A percentile compares a stretch with the other conserved stretches of the same genome.
phyloP scores from a whole-genome alignment of 2,797 vertebrate species.

The Podarcis lilfordi region DNA sequence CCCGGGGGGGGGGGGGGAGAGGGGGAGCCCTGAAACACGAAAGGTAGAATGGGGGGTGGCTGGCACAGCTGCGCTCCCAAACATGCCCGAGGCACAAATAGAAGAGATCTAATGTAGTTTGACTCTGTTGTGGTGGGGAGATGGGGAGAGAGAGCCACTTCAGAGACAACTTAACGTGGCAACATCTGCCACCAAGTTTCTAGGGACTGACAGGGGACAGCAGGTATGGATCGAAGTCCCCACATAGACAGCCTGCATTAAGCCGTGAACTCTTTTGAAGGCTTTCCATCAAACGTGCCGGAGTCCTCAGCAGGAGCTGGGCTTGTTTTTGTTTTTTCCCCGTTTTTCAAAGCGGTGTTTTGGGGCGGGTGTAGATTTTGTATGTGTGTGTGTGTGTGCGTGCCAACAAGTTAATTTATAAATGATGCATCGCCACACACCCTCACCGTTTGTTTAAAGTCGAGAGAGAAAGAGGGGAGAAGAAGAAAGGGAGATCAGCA shows the following conservation, averaged over 20 bases:
- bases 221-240: constrained; percentile 88
- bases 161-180: constrained; percentile 89
- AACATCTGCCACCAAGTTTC: constrained; percentile 96
- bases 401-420: constrained; percentile 84
- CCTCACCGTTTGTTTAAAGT: constrained; percentile 46
- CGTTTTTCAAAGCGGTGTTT: constrained; percentile 85
- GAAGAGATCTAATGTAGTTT: constrained; percentile 91
- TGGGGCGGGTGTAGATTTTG: constrained; percentile 59
- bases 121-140: constrained; percentile 90
- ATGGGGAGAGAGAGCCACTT: constrained; percentile 89
- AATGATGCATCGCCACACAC: constrained; percentile 83
- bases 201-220: constrained; percentile 88
- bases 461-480: constrained; percentile 15
- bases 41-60: constrained; percentile 90
- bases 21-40: constrained; percentile 82
- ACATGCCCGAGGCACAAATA: constrained; percentile 94
- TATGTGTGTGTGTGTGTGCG: constrained; percentile 70
- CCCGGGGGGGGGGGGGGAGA: constrained; percentile 88
- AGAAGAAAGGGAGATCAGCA: constrained; percentile 46
- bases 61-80: constrained; percentile 95
- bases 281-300: constrained; percentile 78
- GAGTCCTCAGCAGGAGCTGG: constrained; percentile 76
- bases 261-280: constrained; percentile 83
- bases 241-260: constrained; percentile 78
- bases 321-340: constrained; percentile 73